These are phyloP conservation scores for Sylvicola fuscatus DNA, from an alignment of 2,888 invertebrate genomes.

Conservation along the genomic window DNA sequence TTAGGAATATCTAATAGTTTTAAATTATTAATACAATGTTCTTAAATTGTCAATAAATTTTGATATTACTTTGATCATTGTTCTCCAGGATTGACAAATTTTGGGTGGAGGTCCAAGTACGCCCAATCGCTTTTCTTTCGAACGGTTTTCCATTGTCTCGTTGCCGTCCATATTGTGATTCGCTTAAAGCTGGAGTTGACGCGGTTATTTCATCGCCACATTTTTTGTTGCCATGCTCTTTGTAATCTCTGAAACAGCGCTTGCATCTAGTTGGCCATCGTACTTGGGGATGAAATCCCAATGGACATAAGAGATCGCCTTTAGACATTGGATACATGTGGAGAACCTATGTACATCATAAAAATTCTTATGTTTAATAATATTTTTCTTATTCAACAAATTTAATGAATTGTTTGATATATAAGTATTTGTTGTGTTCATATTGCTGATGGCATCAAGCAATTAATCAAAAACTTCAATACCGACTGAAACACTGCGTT, in stretches of 20 bases:
- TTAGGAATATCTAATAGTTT: constrained; percentile 14
- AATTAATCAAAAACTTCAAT: no score
- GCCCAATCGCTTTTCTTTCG: constrained; percentile 14
- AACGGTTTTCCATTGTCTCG: constrained; percentile 2
- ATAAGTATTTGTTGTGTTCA: no score
- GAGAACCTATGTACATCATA: no score
- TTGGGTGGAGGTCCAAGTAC: constrained; percentile 60
- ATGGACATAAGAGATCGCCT: constrained; percentile 74
- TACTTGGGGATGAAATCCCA: constrained; percentile 88
- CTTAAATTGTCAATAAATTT: not conserved
- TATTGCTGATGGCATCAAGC: no score
- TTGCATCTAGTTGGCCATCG: constrained; percentile 87
- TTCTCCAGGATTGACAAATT: constrained; percentile 29
- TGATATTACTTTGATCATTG: constrained; percentile 11
- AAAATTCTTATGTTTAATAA: no score
- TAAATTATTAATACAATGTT: not conserved
- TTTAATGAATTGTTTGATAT: no score
- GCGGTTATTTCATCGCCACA: constrained; percentile 46
- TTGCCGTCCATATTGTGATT: constrained; percentile 36
- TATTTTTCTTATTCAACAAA: no score
- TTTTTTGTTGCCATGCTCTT: constrained; percentile 64
- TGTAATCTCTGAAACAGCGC: constrained; percentile 81
- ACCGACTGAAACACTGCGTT: no score
- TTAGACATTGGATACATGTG: constrained; percentile 33
- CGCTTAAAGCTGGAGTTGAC: constrained; percentile 60